Conservation (phyloP, 1,140 invertebrate genomes). For the Prorops nasuta region DNA sequence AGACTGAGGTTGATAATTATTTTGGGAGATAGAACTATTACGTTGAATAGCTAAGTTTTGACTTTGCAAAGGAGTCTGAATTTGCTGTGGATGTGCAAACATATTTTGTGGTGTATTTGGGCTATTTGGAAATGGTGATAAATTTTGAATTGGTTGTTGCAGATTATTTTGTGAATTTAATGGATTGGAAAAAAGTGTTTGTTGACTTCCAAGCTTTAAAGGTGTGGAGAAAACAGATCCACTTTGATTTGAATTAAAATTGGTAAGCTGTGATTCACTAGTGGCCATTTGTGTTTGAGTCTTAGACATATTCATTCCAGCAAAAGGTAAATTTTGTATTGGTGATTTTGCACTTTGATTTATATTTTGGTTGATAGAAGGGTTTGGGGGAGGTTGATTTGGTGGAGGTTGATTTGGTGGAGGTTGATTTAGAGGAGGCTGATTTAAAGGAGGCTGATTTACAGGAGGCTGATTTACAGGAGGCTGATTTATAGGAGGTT, state of each 20-base stretch:
- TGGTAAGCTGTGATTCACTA: too few relatives aligned
- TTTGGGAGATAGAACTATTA: constrained; percentile 29
- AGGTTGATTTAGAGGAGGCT: constrained; percentile 2
- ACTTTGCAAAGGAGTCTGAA: too few relatives aligned
- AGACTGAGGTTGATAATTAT: constrained; percentile 17
- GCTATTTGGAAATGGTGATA: background rate
- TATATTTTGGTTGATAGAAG: background rate
- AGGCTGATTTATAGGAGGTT: too few relatives aligned
- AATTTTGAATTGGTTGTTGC: constrained; percentile 12
- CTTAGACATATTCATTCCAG: background rate
- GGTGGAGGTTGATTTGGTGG: constrained; percentile 2
- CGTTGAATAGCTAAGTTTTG: constrained; percentile 23
- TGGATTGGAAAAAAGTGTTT: constrained; percentile 6
- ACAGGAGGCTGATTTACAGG: too few relatives aligned
- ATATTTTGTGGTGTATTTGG: background rate
- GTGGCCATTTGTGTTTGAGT: background rate
- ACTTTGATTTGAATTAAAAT: too few relatives aligned
- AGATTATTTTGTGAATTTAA: background rate
- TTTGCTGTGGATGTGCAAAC: too few relatives aligned
- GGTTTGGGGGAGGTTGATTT: background rate
- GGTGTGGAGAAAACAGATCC: too few relatives aligned
- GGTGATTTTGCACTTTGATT: background rate
- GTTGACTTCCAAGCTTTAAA: constrained; percentile 9
- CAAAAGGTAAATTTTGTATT: background rate
- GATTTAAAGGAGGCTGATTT: background rate